Evolutionary conservation across 2,113 vertebrate species (phyloP), one percentile per base, ranked within the genome.

Genomic region (Montifringilla adamsi): DNA sequence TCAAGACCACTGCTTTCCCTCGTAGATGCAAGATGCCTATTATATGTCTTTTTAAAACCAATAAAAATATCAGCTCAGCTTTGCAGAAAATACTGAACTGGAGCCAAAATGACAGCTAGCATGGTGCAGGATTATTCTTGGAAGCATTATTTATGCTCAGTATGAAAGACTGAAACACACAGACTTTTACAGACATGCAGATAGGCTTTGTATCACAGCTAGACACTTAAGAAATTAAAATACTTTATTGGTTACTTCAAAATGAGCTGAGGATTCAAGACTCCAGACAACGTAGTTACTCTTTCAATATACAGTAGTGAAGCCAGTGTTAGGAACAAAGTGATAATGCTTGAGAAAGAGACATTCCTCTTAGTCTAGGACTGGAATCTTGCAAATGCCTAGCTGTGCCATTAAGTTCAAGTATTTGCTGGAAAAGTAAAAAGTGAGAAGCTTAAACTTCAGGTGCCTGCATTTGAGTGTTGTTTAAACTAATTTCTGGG

Each of bases 71-170:
- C 74, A 85, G 31, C 68, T 85, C 27, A 35, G 35, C 55, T 95
- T 80, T 83, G 55, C 46, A 85, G 76, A 53, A 82, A 62, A 64
- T 72, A 31, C 67, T 87, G 87, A 94, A 44, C 55, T 74, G 72
- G 59, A 93, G 75, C 63, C 75, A 73, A 69, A 85, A 62, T 47
- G 67, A 52, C 82, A 93, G 67, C 39, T 55, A 94, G 55, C 30
- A 47, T 80, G 70, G 47, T 83, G 47, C 43, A 84, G 67, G 67
- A 67, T 63, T 91, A 72, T 82, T 95, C 72, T 80, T 82, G 90
- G 72, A 93, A 91, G 52, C 47, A 44, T 93, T 94, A 67, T 91
- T 94, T 94, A 52, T 93, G 63, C 82, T 90, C 55, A 77, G 75
- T 68, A 52, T 88, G 78, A 59, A 79, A 83, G 75, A 67, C 56